These are phyloP conservation scores for Helicolenus hilgendorfi DNA, from an alignment of 2,797 vertebrate genomes.

Conservation along the genomic window DNA sequence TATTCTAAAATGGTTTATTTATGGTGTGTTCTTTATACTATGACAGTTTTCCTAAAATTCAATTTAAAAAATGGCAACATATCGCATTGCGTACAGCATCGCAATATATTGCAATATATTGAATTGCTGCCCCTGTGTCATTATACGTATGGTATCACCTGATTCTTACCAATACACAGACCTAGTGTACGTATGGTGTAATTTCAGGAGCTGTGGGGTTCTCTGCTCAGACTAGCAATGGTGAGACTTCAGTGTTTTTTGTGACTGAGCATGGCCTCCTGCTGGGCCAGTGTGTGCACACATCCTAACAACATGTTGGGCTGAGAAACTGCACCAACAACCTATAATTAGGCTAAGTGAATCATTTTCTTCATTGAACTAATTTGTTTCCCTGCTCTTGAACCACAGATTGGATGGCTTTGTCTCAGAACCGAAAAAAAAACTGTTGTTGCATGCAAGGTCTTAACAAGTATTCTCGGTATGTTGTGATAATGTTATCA, in stretches of 20 bases:
- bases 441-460: not conserved
- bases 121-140: too few species aligned
- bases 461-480: slow-evolving; percentile 14
- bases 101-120: too few species aligned
- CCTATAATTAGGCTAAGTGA: slow-evolving; percentile 82
- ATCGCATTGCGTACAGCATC: too few species aligned
- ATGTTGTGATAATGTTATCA: not conserved
- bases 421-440: slow-evolving; percentile 28
- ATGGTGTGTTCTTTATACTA: too few species aligned
- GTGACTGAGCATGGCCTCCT: slow-evolving; percentile 40
- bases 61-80: too few species aligned
- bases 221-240: slow-evolving; percentile 1
- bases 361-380: slow-evolving; percentile 79
- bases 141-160: too few species aligned
- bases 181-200: not conserved
- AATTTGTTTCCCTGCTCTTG: slow-evolving; percentile 73
- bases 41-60: too few species aligned
- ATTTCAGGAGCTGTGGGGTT: slow-evolving; percentile 6
- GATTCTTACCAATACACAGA: too few species aligned
- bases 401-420: slow-evolving; percentile 64
- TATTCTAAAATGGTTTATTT: too few species aligned
- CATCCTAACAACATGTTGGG: slow-evolving; percentile 73
- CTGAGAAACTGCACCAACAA: slow-evolving; percentile 61
- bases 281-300: slow-evolving; percentile 50
- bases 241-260: slow-evolving; percentile 33